Conservation (phyloP, 2,113 vertebrate genomes). For the Nerophis lumbriciformis region DNA sequence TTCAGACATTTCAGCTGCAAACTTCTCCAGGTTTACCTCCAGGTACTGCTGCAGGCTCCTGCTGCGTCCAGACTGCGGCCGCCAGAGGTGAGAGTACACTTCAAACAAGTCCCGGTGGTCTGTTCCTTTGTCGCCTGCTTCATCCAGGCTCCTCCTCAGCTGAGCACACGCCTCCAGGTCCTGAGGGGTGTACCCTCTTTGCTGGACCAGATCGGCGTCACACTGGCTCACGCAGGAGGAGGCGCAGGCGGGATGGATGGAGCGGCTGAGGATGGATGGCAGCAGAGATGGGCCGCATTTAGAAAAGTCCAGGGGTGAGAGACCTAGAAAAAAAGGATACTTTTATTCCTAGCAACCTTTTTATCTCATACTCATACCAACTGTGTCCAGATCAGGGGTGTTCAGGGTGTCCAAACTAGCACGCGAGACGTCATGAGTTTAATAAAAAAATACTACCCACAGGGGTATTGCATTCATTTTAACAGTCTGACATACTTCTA, state of each 20-base stretch:
- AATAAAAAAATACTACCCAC: too few relatives aligned
- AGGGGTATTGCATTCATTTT: too few relatives aligned
- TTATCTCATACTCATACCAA: too few relatives aligned
- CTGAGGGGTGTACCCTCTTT: conserved; percentile 57
- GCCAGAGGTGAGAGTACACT: conserved; percentile 61
- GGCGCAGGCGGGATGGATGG: conserved; percentile 64
- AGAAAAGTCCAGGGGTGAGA: conserved; percentile 58
- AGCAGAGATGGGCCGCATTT: conserved; percentile 65
- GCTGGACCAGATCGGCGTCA: conserved; percentile 35
- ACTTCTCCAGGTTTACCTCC: conserved; percentile 38
- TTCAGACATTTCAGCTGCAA: too few relatives aligned
- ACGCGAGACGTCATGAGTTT: too few relatives aligned
- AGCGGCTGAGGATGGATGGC: conserved; percentile 72
- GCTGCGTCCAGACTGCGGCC: conserved; percentile 44
- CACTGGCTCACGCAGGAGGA: conserved; percentile 46
- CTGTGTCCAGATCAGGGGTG: too few relatives aligned
- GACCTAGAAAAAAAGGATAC: conserved; percentile 43
- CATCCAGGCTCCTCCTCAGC: conserved; percentile 67
- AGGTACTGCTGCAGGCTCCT: conserved; percentile 58
- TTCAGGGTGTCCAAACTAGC: too few relatives aligned
- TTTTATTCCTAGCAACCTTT: too few relatives aligned
- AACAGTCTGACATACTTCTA: too few relatives aligned
- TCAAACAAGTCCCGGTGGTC: conserved; percentile 63
- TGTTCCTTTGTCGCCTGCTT: conserved; percentile 71
- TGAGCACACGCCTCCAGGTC: conserved; percentile 68